phyloP scores from a whole-genome alignment of 2,888 invertebrate genomes.

The Marronus borbonicus region DNA sequence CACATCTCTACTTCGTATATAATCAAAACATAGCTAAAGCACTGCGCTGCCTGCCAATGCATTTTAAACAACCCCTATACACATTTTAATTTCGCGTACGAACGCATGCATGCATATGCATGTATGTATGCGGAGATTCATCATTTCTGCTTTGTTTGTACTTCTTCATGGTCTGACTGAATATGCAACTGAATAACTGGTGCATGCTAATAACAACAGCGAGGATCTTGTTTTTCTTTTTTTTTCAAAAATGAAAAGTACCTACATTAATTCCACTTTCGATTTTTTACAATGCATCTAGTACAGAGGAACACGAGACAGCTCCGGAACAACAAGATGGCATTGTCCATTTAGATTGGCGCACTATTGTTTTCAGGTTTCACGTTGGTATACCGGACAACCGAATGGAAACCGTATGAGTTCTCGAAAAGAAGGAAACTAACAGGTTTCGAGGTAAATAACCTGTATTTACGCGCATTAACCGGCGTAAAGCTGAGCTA shows the following conservation, averaged over 20 bases:
- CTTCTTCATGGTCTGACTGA: conserved; percentile 6
- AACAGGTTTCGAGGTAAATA: conserved; percentile 40
- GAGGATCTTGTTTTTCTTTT: background rate
- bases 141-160: background rate
- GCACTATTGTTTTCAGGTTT: conserved; percentile 5
- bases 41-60: no score
- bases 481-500: background rate
- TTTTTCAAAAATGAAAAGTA: background rate
- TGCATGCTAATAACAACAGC: conserved; percentile 25
- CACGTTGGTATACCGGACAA: background rate
- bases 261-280: conserved; percentile 32
- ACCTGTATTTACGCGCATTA: conserved; percentile 3
- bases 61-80: no score
- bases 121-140: background rate
- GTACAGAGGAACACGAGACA: conserved; percentile 4
- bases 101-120: no score
- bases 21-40: no score
- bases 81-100: no score
- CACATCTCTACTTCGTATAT: no score
- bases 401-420: conserved; percentile 20
- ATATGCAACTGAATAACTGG: background rate
- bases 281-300: conserved; percentile 3
- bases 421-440: conserved; percentile 18
- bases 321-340: conserved; percentile 1
- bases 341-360: conserved; percentile 22